Evolutionary conservation across 2,888 invertebrate genomes (phyloP).

Genomic region (Calameuta filiformis): DNA sequence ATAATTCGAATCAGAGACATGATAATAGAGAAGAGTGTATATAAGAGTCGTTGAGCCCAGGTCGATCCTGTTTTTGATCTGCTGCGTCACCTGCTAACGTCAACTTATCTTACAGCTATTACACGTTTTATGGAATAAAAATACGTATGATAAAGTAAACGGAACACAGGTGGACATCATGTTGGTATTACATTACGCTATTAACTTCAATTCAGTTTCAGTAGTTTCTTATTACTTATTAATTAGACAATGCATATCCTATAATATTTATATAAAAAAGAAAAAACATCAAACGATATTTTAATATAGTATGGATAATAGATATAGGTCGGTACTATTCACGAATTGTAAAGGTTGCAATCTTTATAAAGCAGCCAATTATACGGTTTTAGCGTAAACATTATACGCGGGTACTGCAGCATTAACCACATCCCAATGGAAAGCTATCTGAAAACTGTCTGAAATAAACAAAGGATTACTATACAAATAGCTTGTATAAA

Average conservation of each 20-base stretch:
- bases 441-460: slow-evolving; percentile 66
- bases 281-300: slow-evolving; percentile 29
- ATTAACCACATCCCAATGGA: slow-evolving; percentile 62
- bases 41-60: slow-evolving; percentile 42
- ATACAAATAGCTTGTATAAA: slow-evolving; percentile 38
- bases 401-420: slow-evolving; percentile 60
- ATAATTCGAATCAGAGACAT: too few species aligned
- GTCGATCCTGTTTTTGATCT: slow-evolving; percentile 42
- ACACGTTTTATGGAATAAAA: slow-evolving; percentile 41
- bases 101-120: slow-evolving; percentile 32
- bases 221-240: slow-evolving; percentile 43
- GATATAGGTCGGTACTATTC: slow-evolving; percentile 27
- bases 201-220: slow-evolving; percentile 36
- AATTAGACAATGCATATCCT: slow-evolving; percentile 47
- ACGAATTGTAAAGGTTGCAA: slow-evolving; percentile 29
- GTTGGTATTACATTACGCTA: slow-evolving; percentile 39
- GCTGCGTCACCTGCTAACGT: slow-evolving; percentile 51
- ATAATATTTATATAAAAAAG: slow-evolving; percentile 38
- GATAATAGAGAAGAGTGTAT: slow-evolving; percentile 25
- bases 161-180: slow-evolving; percentile 44
- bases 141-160: slow-evolving; percentile 43
- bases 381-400: slow-evolving; percentile 43
- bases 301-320: slow-evolving; percentile 30
- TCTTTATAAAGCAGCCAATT: slow-evolving; percentile 48
- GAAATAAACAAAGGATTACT: slow-evolving; percentile 64